phyloP scores from a whole-genome alignment of 2,888 invertebrate species.

The Seira ritae region DNA sequence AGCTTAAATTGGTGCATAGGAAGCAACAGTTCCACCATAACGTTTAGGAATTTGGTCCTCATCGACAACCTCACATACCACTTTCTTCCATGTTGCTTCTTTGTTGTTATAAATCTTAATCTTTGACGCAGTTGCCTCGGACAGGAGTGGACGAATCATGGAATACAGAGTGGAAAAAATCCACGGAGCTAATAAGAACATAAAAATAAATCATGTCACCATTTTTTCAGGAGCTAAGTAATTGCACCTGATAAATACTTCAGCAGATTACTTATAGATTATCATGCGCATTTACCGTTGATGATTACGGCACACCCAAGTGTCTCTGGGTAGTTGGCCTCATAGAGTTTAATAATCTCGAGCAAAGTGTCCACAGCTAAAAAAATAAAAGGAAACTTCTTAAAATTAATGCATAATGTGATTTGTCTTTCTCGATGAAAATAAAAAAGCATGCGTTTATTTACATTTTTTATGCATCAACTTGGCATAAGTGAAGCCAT shows the following conservation, averaged over 20 bases:
- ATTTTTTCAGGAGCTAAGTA: neutral
- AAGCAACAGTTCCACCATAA: conserved; percentile 43
- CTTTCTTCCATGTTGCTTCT: conserved; percentile 55
- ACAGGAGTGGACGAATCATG: conserved; percentile 55
- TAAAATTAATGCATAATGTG: neutral
- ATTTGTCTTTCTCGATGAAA: too few species aligned
- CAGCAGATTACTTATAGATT: too few species aligned
- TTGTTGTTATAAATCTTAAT: conserved; percentile 57
- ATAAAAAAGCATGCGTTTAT: neutral
- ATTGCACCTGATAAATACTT: too few species aligned
- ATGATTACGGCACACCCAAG: conserved; percentile 44
- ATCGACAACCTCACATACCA: conserved; percentile 34
- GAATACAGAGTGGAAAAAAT: conserved; percentile 54
- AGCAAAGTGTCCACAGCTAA: conserved; percentile 55
- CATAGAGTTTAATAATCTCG: conserved; percentile 54
- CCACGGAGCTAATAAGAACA: conserved; percentile 43
- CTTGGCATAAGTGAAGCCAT: conserved; percentile 55
- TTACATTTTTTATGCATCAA: conserved; percentile 60
- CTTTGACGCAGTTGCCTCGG: conserved; percentile 55
- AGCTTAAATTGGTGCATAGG: neutral
- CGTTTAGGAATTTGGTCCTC: conserved; percentile 47
- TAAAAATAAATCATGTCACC: neutral
- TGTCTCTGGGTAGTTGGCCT: conserved; percentile 61
- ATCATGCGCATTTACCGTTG: conserved; percentile 33
- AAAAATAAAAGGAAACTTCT: neutral